Base-by-base conservation (phyloP, 1,140 invertebrate genomes). In the Zaprionus ornatus region DNA sequence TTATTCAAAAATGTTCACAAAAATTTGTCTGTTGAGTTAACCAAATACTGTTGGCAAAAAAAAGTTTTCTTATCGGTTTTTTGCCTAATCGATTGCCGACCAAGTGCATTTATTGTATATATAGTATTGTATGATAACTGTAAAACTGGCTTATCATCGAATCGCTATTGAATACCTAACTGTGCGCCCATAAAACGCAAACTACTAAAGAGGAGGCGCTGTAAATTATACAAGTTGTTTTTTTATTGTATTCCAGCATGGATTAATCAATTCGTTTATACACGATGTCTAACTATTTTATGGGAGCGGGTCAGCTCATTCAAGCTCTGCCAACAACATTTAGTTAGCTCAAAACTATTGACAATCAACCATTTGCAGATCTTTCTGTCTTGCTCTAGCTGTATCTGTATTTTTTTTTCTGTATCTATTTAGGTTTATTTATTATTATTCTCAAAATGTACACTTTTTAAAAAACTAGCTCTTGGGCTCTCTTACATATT, bases 401-500 rank as follows among this genome's bases (percentile, higher is more conserved):
- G 54, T 74, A 50, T 64, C 19, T 3, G 40, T 64, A 55, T 59
- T 62, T 45, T 52, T 45, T 52, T 65, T 65, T 76, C 19, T 64
- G 57, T 69, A 29, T 59, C 52, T 37, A 15, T 59, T 63, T 66
- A 48, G 21, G 17, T 54, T 77, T 40, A 40, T 45, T 50, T 40
- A 15, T 63, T 25, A 23, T 67, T 60, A 63, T 45, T 62, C 54
- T 55, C 37, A 45, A 60, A 63, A 76, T 80, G 45, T 81, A 84
- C 82, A 85, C 70, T 81, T 85, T 86, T 85, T 86, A 81, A 74
- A 81, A 86, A 85, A 78, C 78, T 86, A 85, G 65, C 74, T 50
- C 56, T 68, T 62, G 60, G 74, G 74, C 45, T 74, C 32, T 65
- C 48, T 21, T 69, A 50, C 65, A 37, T 75, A 59, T 61, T 42